Evolutionary conservation across 2,888 invertebrate genomes (phyloP), one percentile per base, ranked within the genome.

Genomic region (Drosophila colorata): DNA sequence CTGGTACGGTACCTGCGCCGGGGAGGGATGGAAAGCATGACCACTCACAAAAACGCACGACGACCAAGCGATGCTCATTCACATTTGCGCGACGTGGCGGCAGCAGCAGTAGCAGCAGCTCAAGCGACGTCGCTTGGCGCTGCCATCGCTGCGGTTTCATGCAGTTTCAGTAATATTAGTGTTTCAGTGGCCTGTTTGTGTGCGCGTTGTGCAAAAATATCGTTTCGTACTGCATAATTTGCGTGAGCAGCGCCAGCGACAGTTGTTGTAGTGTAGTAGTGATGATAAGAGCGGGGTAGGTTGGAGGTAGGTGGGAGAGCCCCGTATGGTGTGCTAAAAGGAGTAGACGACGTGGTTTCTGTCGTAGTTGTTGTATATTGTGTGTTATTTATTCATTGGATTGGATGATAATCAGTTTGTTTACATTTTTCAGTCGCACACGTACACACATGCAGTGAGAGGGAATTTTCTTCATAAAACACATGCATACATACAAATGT

Each of bases 341-440:
- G 74, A 80, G 76, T 79, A 73, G 47, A 47, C 55, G 71, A 72
- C 61, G 53, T 40, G 33, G 44, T 37, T 52, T 59, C 56, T 52
- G 64, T 60, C 61, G 73, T 56, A 61, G 69, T 52, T 56, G 49
- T 38, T 59, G 48, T 51, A 28, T 20, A 40, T 59, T 61, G 74
- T 59, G 74, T 71, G 77, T 90, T 90, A 89, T 90, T 90, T 90
- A 90, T 90, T 90, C 89, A 89, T 89, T 90, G 90, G 88, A 86
- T 89, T 87, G 89, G 87, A 88, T 90, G 90, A 90, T 90, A 90
- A 90, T 90, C 90, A 90, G 90, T 90, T 90, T 90, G 90, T 90
- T 90, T 90, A 90, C 90, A 90, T 89, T 90, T 90, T 90, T 87
- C 83, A 87, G 90, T 89, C 80, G 85, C 80, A 84, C 77, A 79